phyloP scores from a whole-genome alignment of 2,888 invertebrate genomes.

The Cerastis rubricosa region DNA sequence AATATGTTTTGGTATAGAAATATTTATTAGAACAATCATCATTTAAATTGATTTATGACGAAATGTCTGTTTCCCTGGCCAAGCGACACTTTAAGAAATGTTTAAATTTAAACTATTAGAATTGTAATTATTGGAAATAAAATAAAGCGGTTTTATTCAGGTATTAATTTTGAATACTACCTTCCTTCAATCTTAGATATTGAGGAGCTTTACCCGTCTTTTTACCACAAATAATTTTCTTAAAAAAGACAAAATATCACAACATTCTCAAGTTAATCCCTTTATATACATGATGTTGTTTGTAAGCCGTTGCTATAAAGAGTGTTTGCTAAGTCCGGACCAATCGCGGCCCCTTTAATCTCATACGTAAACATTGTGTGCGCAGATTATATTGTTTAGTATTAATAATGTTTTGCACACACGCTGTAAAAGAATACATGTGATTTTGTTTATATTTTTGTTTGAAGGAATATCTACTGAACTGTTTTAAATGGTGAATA shows the following conservation, averaged over 20 bases:
- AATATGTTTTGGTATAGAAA: neutral
- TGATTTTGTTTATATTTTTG: conserved; percentile 1
- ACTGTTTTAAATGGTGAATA: neutral
- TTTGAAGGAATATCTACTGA: too few species aligned
- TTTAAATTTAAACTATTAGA: neutral
- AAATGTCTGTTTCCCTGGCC: neutral
- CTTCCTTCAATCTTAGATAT: neutral
- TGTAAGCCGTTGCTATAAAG: conserved; percentile 40
- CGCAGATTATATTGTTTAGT: conserved; percentile 61
- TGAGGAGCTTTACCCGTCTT: neutral
- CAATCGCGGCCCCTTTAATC: conserved; percentile 64
- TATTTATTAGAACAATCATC: neutral
- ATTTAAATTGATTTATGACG: neutral
- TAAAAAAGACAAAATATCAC: conserved; percentile 27
- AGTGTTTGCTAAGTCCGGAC: conserved; percentile 53
- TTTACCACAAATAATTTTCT: conserved; percentile 2
- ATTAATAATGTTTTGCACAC: conserved; percentile 57
- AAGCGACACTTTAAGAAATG: neutral
- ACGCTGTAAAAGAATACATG: conserved; percentile 6
- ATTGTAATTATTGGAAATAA: neutral
- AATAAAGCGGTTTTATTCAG: neutral
- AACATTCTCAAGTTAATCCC: conserved; percentile 47
- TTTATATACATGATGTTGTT: conserved; percentile 47
- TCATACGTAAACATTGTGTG: conserved; percentile 57
- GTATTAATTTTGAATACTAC: neutral